These are phyloP conservation scores for Myiotriccus ornatus DNA, from an alignment of 2,797 vertebrate species.

Conservation along the genomic window DNA sequence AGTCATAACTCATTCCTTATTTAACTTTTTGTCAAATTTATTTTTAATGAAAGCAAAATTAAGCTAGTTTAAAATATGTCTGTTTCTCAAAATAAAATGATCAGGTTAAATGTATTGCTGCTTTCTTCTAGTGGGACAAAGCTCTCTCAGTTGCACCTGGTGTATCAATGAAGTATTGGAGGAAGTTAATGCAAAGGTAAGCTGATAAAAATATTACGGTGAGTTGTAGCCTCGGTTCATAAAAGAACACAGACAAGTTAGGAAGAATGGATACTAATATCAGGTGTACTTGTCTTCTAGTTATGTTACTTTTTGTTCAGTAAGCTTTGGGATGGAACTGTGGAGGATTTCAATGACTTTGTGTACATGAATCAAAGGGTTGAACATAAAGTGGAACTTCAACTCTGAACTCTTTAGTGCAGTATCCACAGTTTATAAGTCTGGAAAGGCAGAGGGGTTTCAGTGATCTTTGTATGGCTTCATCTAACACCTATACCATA, in stretches of 20 bases:
- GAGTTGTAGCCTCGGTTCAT: not conserved
- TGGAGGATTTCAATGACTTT: not conserved
- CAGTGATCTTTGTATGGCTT: not conserved
- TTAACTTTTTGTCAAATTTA: not conserved
- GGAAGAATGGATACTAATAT: not conserved
- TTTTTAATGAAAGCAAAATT: not conserved
- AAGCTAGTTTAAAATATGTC: not conserved
- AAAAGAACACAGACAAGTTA: not conserved
- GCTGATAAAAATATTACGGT: not conserved
- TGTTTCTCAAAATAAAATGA: not conserved
- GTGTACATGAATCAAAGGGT: not conserved
- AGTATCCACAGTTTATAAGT: not conserved
- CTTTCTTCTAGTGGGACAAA: conserved; percentile 90
- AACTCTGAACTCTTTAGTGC: not conserved
- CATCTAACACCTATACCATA: not conserved
- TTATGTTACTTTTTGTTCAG: not conserved
- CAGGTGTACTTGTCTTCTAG: not conserved
- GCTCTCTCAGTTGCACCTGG: conserved; percentile 93
- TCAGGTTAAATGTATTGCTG: not conserved
- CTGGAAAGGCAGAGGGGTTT: not conserved
- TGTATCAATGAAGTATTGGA: conserved; percentile 97
- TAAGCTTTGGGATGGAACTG: not conserved
- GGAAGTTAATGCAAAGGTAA: conserved; percentile 95
- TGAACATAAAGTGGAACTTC: not conserved
- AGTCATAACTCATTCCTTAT: not conserved